phyloP scores from a whole-genome alignment of 2,113 vertebrate genomes.

The Ciconia boyciana region DNA sequence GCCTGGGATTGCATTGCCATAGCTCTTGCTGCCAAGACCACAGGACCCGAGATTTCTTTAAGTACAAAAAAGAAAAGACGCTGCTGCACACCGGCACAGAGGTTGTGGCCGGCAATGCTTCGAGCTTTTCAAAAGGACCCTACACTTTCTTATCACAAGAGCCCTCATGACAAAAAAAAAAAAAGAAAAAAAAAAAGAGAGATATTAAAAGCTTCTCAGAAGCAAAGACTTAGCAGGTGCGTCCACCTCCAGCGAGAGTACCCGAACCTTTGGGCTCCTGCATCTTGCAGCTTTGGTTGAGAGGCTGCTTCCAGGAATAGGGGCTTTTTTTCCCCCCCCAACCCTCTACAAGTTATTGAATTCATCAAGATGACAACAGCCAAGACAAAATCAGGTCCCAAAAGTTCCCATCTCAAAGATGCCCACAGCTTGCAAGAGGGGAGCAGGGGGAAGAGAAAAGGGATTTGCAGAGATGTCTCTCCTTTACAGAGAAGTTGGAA shows the following conservation, averaged over 20 bases:
- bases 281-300: neutral
- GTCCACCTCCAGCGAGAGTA: neutral
- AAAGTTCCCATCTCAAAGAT: neutral
- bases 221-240: neutral
- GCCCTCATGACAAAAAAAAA: neutral
- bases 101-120: rapidly evolving
- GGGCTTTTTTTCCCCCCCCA: neutral
- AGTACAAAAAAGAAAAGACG: neutral
- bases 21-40: neutral
- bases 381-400: neutral
- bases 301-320: neutral
- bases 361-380: neutral
- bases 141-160: neutral
- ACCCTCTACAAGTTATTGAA: neutral
- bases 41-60: neutral
- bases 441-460: neutral
- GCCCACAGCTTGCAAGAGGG: neutral
- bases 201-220: neutral
- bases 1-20: neutral
- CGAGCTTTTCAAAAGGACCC: neutral
- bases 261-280: neutral
- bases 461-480: neutral
- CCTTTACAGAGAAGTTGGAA: neutral
- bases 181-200: neutral
- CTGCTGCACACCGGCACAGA: rapidly evolving